Evolutionary conservation across 1,140 invertebrate genomes (phyloP).

Genomic region (Orussus abietinus): DNA sequence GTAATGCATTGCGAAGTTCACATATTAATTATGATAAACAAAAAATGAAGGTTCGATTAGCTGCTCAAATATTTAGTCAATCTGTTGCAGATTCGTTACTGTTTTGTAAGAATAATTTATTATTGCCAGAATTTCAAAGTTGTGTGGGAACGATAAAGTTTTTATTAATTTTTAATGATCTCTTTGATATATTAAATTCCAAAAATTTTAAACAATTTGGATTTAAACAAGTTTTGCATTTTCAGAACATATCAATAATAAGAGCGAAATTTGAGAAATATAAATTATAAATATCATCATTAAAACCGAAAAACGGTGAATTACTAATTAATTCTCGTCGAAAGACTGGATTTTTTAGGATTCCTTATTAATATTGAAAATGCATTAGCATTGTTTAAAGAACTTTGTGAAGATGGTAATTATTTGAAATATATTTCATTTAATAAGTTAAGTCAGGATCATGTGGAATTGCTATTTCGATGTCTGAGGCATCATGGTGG

Average conservation of each 20-base stretch:
- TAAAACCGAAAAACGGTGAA: slow-evolving; percentile 2
- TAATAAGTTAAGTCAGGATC: slow-evolving; percentile 23
- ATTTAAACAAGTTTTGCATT: slow-evolving; percentile 15
- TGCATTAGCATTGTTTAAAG: slow-evolving; percentile 9
- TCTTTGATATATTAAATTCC: slow-evolving; percentile 33
- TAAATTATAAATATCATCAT: slow-evolving; percentile 9
- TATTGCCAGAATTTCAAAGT: slow-evolving; percentile 21
- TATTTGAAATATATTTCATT: slow-evolving; percentile 17
- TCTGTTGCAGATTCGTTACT: slow-evolving; percentile 25
- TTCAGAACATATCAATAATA: slow-evolving; percentile 5
- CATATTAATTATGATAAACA: slow-evolving; percentile 33
- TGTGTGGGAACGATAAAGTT: slow-evolving; percentile 24
- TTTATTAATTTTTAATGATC: slow-evolving; percentile 26
- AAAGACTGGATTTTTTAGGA: slow-evolving; percentile 22
- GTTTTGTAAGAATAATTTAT: slow-evolving; percentile 21
- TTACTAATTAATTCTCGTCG: slow-evolving; percentile 7
- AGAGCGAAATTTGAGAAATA: slow-evolving; percentile 4
- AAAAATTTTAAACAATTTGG: slow-evolving; percentile 17
- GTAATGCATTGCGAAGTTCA: slow-evolving; percentile 27
- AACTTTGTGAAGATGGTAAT: slow-evolving; percentile 3
- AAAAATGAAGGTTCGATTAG: slow-evolving; percentile 35
- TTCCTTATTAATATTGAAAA: slow-evolving; percentile 18
- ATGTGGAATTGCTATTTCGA: slow-evolving; percentile 27
- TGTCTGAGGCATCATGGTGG: slow-evolving; percentile 14
- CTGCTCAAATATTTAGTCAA: slow-evolving; percentile 30